Evolutionary conservation across 2,113 vertebrate genomes (phyloP).

Genomic region (Siphamia tubifer): DNA sequence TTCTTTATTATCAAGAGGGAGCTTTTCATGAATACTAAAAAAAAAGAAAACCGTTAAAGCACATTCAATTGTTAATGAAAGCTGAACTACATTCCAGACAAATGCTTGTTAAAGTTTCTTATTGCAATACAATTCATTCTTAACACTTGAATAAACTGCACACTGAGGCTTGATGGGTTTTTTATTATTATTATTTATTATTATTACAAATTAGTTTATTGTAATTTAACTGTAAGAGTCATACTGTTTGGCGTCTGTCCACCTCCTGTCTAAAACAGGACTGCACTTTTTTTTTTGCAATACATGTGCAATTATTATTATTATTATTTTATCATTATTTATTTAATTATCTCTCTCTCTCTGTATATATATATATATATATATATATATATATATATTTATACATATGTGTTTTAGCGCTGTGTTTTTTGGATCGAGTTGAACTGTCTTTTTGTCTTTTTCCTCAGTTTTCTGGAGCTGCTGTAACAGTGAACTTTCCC

Average conservation of each 20-base stretch:
- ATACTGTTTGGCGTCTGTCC: neutral
- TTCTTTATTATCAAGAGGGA: neutral
- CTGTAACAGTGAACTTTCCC: no score
- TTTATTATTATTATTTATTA: no score
- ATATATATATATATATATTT: no score
- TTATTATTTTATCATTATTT: no score
- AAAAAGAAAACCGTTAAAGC: constrained; percentile 34
- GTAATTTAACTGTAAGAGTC: neutral
- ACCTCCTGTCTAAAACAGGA: neutral
- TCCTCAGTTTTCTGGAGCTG: no score
- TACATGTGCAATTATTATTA: no score
- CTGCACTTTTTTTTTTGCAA: no score
- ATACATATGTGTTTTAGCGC: no score
- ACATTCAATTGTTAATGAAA: constrained; percentile 17
- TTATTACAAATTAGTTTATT: neutral
- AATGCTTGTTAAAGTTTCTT: neutral
- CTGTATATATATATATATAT: no score
- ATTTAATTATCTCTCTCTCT: no score
- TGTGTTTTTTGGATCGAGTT: no score
- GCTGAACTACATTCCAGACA: constrained; percentile 29
- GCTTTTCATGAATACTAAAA: constrained; percentile 7
- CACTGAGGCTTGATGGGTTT: neutral
- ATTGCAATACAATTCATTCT: neutral
- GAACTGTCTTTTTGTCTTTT: no score
- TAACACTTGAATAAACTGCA: neutral